Evolutionary conservation across 1,140 invertebrate genomes (phyloP).

Genomic region (Zaprionus gabonicus): DNA sequence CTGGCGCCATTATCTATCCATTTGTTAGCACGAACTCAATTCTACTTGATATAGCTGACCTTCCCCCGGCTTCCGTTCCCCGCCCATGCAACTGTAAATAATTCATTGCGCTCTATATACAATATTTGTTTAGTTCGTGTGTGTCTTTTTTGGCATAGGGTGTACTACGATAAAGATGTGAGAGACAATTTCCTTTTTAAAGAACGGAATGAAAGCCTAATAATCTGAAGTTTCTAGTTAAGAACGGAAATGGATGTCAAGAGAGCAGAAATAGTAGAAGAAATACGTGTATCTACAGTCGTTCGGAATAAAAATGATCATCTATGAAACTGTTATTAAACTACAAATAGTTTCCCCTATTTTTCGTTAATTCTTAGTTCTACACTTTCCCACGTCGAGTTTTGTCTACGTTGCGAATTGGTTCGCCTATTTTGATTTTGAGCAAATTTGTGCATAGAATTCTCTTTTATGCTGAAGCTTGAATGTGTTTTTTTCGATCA

Average conservation of each 20-base stretch:
- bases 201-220: not conserved
- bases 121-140: slow-evolving; percentile 19
- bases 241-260: slow-evolving; percentile 4
- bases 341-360: not conserved
- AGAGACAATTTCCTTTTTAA: not conserved
- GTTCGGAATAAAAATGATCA: slow-evolving; percentile 19
- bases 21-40: slow-evolving; percentile 18
- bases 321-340: slow-evolving; percentile 22
- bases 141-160: slow-evolving; percentile 36
- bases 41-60: slow-evolving; percentile 24
- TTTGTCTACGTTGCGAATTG: slow-evolving; percentile 33
- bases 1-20: slow-evolving; percentile 52
- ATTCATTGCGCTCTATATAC: slow-evolving; percentile 39
- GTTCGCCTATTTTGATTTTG: slow-evolving; percentile 55
- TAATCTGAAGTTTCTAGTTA: not conserved
- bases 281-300: slow-evolving; percentile 30
- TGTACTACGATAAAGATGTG: slow-evolving; percentile 20
- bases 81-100: slow-evolving; percentile 2
- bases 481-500: slow-evolving; percentile 39
- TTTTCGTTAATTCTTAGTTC: slow-evolving; percentile 9
- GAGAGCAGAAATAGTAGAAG: slow-evolving; percentile 24
- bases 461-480: slow-evolving; percentile 69
- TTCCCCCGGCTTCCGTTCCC: not conserved
- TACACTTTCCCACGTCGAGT: slow-evolving; percentile 19
- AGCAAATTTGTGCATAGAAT: slow-evolving; percentile 65